Evolutionary conservation across 2,797 vertebrate species (phyloP), one percentile per base, ranked within the genome.

Genomic region (Hirundo rustica): DNA sequence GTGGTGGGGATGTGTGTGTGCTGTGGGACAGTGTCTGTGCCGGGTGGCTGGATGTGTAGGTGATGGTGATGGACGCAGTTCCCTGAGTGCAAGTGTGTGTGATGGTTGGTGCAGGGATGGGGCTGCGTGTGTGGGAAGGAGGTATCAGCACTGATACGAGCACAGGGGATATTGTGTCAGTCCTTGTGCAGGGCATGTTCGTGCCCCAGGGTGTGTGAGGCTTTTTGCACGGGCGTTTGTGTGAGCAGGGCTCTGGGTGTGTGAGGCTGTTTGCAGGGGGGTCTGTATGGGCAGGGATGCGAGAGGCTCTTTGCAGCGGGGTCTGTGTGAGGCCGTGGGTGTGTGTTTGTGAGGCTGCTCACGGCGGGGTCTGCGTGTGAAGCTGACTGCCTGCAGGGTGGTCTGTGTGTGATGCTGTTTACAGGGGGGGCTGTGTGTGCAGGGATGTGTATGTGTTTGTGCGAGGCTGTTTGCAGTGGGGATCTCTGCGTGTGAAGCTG

Each of bases 1-100:
- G 75, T 68, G 42, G 13, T 38, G 34, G 29, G 17, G 29, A 9
- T 7, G 11, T 22, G n/a, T 11, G 10, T 11, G 26, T 53, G 54
- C 32, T 85, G 27, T 60, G 44, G 13, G 30, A 22, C 0, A 1
- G 22, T 29, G 26, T 9, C 47, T 10, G 25, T 13, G 22, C 47
- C 27, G 61, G 11, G 54, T 62, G 53, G 32, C 15, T 25, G 38
- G 3, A 15, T 0, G 0, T 22, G 27, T 0, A 15, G 16, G 17
- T 8, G 61, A 57, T 0, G 5, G 23, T 16, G 32, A 42, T 3
- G 3, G 27, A 16, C 25, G 27, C 0, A 0, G 13, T 4, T 34
- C 29, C 54, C 22, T 9, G 14, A 8, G 45, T 9, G 19, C 32
- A 65, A 7, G 22, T 7, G 8, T 5, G 32, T 16, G 20, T 5